Evolutionary conservation across 2,113 vertebrate species (phyloP).

Genomic region (Nasalis larvatus): DNA sequence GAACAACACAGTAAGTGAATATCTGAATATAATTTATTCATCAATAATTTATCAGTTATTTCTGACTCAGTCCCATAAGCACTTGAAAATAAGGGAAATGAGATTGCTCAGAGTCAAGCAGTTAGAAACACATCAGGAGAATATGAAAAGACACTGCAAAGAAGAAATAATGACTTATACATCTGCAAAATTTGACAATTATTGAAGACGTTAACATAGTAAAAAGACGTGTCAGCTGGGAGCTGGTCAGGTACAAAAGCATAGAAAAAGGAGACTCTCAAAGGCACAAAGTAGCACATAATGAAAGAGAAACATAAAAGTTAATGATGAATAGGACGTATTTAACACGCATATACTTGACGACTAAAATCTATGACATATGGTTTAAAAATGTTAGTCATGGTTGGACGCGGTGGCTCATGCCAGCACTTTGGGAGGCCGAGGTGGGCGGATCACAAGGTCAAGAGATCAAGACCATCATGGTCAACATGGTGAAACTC

Average conservation of each 20-base stretch:
- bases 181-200: neutral
- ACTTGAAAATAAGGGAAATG: neutral
- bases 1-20: neutral
- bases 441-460: no score
- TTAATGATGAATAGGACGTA: neutral
- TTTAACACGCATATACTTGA: neutral
- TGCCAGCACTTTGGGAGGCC: no score
- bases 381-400: neutral
- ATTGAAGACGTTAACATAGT: neutral
- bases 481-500: no score
- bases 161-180: neutral
- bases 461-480: no score
- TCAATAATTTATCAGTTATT: conserved; percentile 22
- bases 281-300: neutral
- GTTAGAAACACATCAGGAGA: neutral
- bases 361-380: neutral
- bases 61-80: neutral
- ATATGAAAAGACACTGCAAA: neutral
- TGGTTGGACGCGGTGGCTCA: no score
- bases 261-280: neutral
- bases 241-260: neutral
- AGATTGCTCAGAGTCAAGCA: neutral
- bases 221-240: neutral
- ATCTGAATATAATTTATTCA: neutral
- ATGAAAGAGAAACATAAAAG: neutral